A percentile compares a stretch with the other conserved stretches of the same genome.
These are phyloP conservation scores for Chaenodraco wilsoni DNA, from an alignment of 2,797 vertebrate genomes.

Conservation along the genomic window DNA sequence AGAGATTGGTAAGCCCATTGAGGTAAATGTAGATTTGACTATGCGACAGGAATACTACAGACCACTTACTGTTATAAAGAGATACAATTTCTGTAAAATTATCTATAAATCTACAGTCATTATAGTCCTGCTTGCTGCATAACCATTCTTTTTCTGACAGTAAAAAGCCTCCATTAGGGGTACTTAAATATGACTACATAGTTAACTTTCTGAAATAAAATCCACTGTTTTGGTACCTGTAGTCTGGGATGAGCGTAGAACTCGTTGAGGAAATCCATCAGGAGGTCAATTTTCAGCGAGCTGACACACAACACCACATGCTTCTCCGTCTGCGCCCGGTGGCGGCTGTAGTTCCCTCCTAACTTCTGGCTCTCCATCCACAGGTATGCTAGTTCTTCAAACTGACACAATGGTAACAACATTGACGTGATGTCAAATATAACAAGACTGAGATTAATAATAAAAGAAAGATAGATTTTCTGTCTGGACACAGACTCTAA, in stretches of 20 bases:
- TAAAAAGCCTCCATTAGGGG: neutral
- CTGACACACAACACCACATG: constrained; percentile 89
- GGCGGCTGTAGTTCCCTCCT: constrained; percentile 89
- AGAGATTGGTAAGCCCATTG: no score
- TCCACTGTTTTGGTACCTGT: constrained; percentile 73
- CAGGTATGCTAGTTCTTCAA: constrained; percentile 87
- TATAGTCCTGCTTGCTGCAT: no score
- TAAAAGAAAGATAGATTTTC: constrained; percentile 4
- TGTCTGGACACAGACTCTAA: constrained; percentile 20
- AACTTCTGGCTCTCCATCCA: constrained; percentile 91
- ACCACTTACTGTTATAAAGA: neutral
- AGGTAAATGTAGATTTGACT: no score
- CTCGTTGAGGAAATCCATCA: constrained; percentile 91
- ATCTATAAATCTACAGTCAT: neutral
- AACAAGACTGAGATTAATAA: neutral
- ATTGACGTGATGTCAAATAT: neutral
- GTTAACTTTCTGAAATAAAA: neutral
- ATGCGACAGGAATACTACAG: neutral
- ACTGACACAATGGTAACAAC: constrained; percentile 68
- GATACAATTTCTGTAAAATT: neutral
- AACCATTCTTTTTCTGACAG: neutral
- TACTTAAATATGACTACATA: neutral
- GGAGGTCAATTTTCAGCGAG: constrained; percentile 88
- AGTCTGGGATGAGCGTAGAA: constrained; percentile 88
- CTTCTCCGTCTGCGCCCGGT: constrained; percentile 89